Evolutionary conservation across 2,113 vertebrate genomes (phyloP).

Genomic region (Stomatorhinus ivindoensis): DNA sequence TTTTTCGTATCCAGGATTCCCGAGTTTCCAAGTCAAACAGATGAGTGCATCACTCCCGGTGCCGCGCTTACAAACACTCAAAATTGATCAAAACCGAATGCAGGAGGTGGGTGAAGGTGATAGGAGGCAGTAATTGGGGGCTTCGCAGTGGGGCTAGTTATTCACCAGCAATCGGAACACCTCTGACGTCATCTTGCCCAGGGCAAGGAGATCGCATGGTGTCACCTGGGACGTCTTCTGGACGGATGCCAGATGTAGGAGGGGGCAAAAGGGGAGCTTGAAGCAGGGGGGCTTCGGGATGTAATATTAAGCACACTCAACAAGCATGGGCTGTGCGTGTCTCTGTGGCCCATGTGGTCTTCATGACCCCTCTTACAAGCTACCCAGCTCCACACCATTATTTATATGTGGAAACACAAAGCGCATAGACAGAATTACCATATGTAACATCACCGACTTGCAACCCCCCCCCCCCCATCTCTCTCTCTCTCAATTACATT

Average conservation of each 20-base stretch:
- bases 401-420: conserved; percentile 11
- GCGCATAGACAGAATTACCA: not conserved
- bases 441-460: conserved; percentile 7
- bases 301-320: not conserved
- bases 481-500: not conserved
- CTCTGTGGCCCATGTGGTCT: not conserved
- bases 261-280: not conserved
- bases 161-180: conserved; percentile 34
- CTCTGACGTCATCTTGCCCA: conserved; percentile 25
- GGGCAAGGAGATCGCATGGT: conserved; percentile 40
- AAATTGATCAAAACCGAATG: not conserved
- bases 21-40: conserved; percentile 33
- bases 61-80: conserved; percentile 31
- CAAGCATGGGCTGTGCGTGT: not conserved
- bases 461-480: not conserved
- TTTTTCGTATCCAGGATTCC: conserved; percentile 39
- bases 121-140: not conserved
- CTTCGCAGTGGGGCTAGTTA: conserved; percentile 18
- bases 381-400: not conserved
- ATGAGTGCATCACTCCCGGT: conserved; percentile 38
- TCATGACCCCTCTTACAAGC: not conserved
- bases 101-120: not conserved
- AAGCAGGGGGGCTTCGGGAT: not conserved
- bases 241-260: not conserved
- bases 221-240: conserved; percentile 31